Base-by-base conservation (phyloP, 2,797 vertebrate genomes). In the Basileuterus tristriatus region DNA sequence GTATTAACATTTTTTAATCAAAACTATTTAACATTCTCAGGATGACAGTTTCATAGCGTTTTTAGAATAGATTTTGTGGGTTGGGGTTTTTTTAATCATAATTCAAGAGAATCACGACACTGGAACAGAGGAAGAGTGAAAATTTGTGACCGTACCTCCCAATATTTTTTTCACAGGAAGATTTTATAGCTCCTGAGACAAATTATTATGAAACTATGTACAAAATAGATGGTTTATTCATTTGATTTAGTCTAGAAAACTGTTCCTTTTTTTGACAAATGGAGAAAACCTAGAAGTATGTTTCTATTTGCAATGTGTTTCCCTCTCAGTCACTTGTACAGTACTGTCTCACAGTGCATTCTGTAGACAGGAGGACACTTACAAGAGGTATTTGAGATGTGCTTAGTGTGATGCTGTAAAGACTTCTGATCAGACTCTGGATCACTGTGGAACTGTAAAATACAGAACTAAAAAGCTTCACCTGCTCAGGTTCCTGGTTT, bases 61-160 rank as follows among this genome's bases (percentile, higher is more conserved):
- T 90, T 93, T 59, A 71, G 20, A 87, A 83, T 1, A 50, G 23
- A 59, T 53, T 72, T 70, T 11, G 29, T 27, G 60, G 37, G 24
- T 5, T 60, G 36, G 3, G 1, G 0, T 59, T 62, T 58, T 62
- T 50, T 29, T 1, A 59, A 46, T 67, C 29, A n/a, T 15, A 39
- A 47, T 30, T 7, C 34, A 77, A 79, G 46, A 71, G 6, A 75
- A 89, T 82, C 34, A 81, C 1, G 27, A 52, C 49, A 62, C 1
- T 58, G 36, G 20, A 86, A 80, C 17, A 55, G 37, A 69, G 16
- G 8, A 58, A 65, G 20, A 64, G 9, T 41, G 5, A 84, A 56
- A 89, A 75, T 52, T n/a, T 89, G n/a, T 64, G 27, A 49, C 62
- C 5, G 0, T 11, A 47, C 3, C 19, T 52, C 65, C 41, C 7